phyloP scores from a whole-genome alignment of 2,797 vertebrate genomes.

The Macroramphosus scolopax region DNA sequence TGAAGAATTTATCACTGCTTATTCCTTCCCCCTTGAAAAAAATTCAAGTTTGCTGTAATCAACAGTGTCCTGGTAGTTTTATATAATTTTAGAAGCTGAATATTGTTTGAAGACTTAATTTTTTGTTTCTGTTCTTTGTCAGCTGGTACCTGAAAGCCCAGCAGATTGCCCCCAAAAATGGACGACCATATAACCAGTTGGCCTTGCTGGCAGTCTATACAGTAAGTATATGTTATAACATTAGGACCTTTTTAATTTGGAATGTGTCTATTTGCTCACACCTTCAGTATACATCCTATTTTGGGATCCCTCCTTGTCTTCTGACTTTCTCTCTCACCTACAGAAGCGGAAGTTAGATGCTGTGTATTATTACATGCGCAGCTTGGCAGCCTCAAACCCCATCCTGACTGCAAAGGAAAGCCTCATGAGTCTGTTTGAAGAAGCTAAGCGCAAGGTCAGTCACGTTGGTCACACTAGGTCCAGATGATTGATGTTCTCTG shows the following conservation, averaged over 20 bases:
- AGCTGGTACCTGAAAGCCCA: slow-evolving; percentile 99
- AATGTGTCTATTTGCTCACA: too few relatives aligned
- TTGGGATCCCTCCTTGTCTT: neutral
- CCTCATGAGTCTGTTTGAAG: slow-evolving; percentile 97
- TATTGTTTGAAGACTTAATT: neutral
- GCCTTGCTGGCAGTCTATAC: slow-evolving; percentile 96
- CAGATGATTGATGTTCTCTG: too few relatives aligned
- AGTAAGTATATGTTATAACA: slow-evolving; percentile 71
- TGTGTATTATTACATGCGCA: slow-evolving; percentile 99
- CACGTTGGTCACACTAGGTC: neutral
- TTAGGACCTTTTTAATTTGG: too few relatives aligned
- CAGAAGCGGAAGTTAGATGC: slow-evolving; percentile 98
- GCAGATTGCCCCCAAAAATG: slow-evolving; percentile 99
- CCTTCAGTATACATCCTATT: neutral
- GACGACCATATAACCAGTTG: slow-evolving; percentile 95
- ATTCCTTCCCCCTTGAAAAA: too few relatives aligned
- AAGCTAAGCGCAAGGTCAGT: slow-evolving; percentile 96
- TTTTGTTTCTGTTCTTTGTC: slow-evolving; percentile 18
- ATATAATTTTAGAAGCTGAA: neutral
- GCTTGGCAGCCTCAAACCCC: slow-evolving; percentile 96
- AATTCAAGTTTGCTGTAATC: too few relatives aligned
- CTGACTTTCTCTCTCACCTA: too few relatives aligned
- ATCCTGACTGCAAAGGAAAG: slow-evolving; percentile 98
- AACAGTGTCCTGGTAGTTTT: too few relatives aligned
- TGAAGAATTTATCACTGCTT: too few relatives aligned